These are phyloP conservation scores for Xiphorhynchus elegans DNA, from an alignment of 2,113 vertebrate genomes.

Conservation along the genomic window DNA sequence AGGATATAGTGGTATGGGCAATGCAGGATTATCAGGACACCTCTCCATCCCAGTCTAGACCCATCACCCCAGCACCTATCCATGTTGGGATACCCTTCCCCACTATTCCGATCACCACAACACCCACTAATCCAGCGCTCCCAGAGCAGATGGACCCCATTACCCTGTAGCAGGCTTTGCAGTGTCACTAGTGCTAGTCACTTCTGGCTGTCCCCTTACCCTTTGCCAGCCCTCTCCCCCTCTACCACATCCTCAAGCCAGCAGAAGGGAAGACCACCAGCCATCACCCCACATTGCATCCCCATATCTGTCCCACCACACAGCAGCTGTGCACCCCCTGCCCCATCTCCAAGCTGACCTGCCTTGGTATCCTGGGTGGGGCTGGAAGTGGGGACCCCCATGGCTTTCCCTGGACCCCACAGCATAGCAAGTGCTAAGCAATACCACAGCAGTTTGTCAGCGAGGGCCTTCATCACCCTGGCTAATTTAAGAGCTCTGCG, in stretches of 20 bases:
- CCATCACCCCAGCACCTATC: not conserved
- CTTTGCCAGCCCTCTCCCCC: not conserved
- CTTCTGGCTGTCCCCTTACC: not conserved
- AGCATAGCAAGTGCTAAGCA: not conserved
- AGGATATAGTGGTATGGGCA: not conserved
- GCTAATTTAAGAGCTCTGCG: slow-evolving; percentile 37
- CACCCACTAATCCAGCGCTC: not conserved
- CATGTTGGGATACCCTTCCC: not conserved
- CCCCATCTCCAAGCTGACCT: not conserved
- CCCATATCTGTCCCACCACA: not conserved
- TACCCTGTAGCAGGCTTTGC: not conserved
- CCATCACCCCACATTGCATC: not conserved
- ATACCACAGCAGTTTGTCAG: slow-evolving; percentile 15
- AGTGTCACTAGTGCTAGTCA: not conserved
- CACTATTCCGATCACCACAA: not conserved
- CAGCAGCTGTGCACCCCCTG: not conserved
- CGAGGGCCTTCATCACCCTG: not conserved
- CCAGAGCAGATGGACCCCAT: not conserved
- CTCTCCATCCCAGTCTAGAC: not conserved
- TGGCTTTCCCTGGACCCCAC: not conserved
- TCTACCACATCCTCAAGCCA: not conserved
- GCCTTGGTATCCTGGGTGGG: rapidly evolving
- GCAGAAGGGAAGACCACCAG: not conserved
- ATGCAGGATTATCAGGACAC: not conserved
- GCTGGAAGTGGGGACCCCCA: rapidly evolving